A percentile compares a stretch with the other conserved stretches of the same genome.
phyloP scores from a whole-genome alignment of 2,113 vertebrate genomes.

The Dicentrarchus labrax region DNA sequence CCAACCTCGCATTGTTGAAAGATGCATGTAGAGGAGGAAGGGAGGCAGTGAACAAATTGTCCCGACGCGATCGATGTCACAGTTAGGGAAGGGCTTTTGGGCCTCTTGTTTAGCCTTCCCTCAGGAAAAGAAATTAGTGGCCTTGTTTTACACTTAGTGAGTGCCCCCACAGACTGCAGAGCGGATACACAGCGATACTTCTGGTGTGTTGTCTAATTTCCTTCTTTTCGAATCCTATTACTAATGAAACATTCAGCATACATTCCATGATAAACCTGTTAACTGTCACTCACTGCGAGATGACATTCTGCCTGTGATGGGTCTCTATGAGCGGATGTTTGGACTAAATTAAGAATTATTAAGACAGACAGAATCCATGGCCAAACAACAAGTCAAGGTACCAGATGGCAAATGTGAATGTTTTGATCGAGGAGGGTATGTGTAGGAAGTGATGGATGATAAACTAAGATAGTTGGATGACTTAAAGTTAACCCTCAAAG shows the following conservation, averaged over 20 bases:
- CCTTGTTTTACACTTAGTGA: constrained; percentile 14
- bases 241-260: constrained; percentile 2
- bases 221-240: constrained; percentile 1
- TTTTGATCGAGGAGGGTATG: neutral
- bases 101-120: constrained; percentile 11
- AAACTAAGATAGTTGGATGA: neutral
- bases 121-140: constrained; percentile 21
- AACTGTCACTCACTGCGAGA: constrained; percentile 12
- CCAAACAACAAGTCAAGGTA: neutral
- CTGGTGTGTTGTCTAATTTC: neutral
- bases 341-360: constrained; percentile 4
- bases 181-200: neutral
- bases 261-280: constrained; percentile 8
- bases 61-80: neutral
- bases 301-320: constrained; percentile 12
- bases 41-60: neutral
- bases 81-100: neutral
- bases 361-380: neutral
- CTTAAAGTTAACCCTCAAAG: neutral
- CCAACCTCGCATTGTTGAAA: neutral
- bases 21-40: neutral
- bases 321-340: constrained; percentile 8
- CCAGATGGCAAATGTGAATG: neutral
- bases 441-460: neutral
- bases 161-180: neutral